These are phyloP conservation scores for Turdus rufiventris DNA, from an alignment of 2,113 vertebrate genomes.

Conservation along the genomic window DNA sequence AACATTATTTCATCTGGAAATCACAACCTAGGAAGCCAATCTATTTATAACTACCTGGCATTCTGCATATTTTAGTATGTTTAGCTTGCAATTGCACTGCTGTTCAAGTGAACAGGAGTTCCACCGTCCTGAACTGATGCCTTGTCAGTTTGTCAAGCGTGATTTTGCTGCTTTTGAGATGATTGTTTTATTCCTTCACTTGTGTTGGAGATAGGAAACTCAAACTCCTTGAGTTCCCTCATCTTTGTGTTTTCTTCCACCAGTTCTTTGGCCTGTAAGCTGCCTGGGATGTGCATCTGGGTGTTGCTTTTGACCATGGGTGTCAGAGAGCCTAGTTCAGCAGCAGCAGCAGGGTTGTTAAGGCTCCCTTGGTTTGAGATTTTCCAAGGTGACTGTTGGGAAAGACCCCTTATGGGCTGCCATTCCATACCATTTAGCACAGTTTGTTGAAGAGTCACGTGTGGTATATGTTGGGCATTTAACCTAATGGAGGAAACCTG, in stretches of 20 bases:
- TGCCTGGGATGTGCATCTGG: not conserved
- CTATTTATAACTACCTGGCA: not conserved
- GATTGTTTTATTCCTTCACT: not conserved
- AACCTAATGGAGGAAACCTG: not conserved
- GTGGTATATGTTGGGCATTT: not conserved
- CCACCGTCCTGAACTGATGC: not conserved
- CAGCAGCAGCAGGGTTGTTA: not conserved
- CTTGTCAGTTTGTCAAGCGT: fast-evolving
- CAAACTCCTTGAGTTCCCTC: not conserved
- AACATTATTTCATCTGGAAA: conserved; percentile 38
- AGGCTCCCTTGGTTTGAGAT: not conserved
- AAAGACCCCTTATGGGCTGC: not conserved
- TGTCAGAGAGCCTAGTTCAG: not conserved
- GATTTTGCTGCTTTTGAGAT: not conserved
- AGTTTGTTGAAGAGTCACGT: not conserved
- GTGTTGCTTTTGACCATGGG: not conserved
- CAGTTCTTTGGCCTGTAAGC: fast-evolving
- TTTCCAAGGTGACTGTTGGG: not conserved
- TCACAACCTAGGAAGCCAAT: not conserved
- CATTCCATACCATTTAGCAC: fast-evolving
- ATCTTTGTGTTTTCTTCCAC: not conserved
- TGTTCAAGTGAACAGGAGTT: not conserved
- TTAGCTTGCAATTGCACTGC: not conserved
- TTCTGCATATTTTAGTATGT: not conserved
- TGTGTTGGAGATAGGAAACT: fast-evolving